Evolutionary conservation across 2,888 invertebrate species (phyloP).

Genomic region (Parnassius apollo): DNA sequence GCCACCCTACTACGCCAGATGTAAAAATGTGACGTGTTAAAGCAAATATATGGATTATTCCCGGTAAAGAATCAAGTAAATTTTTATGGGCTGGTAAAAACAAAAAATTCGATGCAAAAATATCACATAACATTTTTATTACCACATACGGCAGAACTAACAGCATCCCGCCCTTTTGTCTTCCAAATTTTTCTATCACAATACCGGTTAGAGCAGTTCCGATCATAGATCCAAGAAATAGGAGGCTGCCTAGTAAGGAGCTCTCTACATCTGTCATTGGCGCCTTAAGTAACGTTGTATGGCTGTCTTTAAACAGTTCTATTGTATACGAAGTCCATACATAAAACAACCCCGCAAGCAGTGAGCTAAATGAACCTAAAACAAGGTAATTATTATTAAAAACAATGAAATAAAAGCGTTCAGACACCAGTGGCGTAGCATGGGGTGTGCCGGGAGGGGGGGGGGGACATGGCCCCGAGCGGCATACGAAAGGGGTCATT

Average conservation of each 20-base stretch:
- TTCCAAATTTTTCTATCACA: conserved; percentile 73
- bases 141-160: conserved; percentile 76
- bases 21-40: too few relatives aligned
- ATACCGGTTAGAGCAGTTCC: conserved; percentile 70
- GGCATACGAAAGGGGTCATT: too few relatives aligned
- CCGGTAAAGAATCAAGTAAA: too few relatives aligned
- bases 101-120: too few relatives aligned
- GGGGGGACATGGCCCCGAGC: too few relatives aligned
- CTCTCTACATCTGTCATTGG: conserved; percentile 72
- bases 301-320: conserved; percentile 57
- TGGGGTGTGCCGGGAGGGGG: too few relatives aligned
- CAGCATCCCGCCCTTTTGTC: conserved; percentile 75
- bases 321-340: conserved; percentile 83
- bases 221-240: conserved; percentile 77
- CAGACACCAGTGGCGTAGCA: too few relatives aligned
- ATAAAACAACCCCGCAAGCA: conserved; percentile 56
- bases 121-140: conserved; percentile 31
- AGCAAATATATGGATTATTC: too few relatives aligned
- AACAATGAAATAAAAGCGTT: too few relatives aligned
- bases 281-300: conserved; percentile 58
- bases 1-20: too few relatives aligned
- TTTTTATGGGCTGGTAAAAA: too few relatives aligned
- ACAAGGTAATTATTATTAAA: conserved; percentile 23
- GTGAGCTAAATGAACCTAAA: conserved; percentile 54
- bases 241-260: conserved; percentile 79